Conservation (phyloP, 2,113 vertebrate genomes). For the Cyanocitta stelleri region DNA sequence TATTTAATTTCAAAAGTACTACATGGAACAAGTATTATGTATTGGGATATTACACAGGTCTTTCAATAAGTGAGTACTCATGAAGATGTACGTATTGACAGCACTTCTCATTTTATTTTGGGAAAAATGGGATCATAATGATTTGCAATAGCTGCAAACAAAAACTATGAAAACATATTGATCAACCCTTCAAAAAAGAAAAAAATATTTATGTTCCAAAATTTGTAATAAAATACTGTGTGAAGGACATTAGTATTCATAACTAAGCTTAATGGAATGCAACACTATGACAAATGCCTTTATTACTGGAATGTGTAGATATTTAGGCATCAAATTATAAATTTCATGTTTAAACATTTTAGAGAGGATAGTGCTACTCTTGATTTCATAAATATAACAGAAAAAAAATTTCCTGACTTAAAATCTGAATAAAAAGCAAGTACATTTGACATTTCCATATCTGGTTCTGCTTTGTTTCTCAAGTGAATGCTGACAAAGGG, state of each 20-base stretch:
- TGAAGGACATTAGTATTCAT: background rate
- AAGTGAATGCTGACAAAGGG: background rate
- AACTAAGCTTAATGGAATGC: background rate
- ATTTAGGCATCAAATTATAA: background rate
- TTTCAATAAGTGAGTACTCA: background rate
- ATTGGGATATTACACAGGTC: background rate
- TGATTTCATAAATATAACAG: background rate
- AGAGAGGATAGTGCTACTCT: background rate
- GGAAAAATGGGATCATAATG: background rate
- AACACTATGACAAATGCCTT: background rate
- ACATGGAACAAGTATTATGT: background rate
- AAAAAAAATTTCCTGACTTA: background rate
- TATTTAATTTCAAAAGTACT: background rate
- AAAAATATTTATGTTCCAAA: background rate
- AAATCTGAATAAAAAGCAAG: background rate
- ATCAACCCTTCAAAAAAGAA: background rate
- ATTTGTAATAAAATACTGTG: background rate
- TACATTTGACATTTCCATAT: background rate
- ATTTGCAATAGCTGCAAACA: background rate
- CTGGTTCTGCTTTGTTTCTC: background rate
- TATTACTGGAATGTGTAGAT: background rate
- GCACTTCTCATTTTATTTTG: background rate
- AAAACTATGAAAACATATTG: background rate
- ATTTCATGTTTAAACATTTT: background rate
- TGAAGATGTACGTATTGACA: fast-evolving